Percentiles rank a stretch among this genome's conserved stretches.
phyloP scores from a whole-genome alignment of 2,888 invertebrate species.

The Ctenicera cuprea region DNA sequence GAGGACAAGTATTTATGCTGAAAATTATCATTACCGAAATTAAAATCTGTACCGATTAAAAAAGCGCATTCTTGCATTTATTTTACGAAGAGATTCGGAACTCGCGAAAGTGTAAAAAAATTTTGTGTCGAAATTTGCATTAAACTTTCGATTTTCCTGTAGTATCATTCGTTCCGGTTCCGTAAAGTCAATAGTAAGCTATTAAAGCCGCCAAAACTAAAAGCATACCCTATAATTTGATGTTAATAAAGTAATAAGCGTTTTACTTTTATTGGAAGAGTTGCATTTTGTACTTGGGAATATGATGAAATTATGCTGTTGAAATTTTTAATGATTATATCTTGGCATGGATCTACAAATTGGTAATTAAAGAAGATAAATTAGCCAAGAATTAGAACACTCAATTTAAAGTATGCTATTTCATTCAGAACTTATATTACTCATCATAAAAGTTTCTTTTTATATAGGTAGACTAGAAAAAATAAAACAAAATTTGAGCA shows the following conservation, averaged over 20 bases:
- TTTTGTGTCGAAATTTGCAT: slow-evolving; percentile 25
- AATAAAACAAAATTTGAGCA: no score
- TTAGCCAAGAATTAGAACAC: slow-evolving; percentile 4
- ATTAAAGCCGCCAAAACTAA: not conserved
- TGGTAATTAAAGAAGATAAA: not conserved
- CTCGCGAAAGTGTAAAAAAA: slow-evolving; percentile 20
- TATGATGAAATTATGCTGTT: not conserved
- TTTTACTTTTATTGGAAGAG: not conserved
- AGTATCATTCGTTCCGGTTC: slow-evolving; percentile 22
- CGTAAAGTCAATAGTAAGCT: slow-evolving; percentile 12
- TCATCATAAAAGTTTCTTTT: no score
- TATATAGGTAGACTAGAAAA: no score
- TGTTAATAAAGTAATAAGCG: not conserved
- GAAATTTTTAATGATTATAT: slow-evolving; percentile 8
- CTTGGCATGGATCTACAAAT: not conserved
- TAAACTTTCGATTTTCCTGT: slow-evolving; percentile 3
- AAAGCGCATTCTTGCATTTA: slow-evolving; percentile 16
- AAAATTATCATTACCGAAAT: not conserved
- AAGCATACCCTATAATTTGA: not conserved
- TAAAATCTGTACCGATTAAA: not conserved
- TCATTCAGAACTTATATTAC: no score
- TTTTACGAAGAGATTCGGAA: not conserved
- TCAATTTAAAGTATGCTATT: no score
- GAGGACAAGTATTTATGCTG: no score
- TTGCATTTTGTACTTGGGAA: not conserved